Base-by-base conservation (phyloP, 92 coral and sea anemone genomes). In the Porites divaricata region DNA sequence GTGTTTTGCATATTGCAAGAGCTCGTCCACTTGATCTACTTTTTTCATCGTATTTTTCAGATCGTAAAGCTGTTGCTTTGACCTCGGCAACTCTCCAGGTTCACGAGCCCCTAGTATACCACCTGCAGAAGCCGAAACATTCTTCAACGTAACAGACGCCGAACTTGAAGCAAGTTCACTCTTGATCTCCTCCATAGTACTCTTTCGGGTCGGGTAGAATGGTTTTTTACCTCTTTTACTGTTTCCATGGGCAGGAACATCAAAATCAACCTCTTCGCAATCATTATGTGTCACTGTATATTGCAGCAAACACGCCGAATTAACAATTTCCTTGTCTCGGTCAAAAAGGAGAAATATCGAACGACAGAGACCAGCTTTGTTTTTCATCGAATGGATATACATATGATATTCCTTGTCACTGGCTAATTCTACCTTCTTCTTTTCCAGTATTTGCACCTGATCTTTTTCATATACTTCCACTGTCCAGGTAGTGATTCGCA, bases 401-500 rank as follows among this genome's bases (percentile, higher is more conserved):
- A 79, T 63, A 58, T 79, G 90, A 67, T 62, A 79, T 12, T 50
- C 15, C 7, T 24, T 59, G 9, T 48, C 25, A 53, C 63, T 56
- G 63, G 14, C 26, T 56, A 73, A 73, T 8, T 54, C 45, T 21
- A 70, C 63, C 74, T 78, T 84, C 72, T 67, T 81, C 67, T 81
- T 86, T 22, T 45, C 70, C 62, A 86, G 57, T 63, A 74, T 74
- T 0, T 64, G 70, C 1, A 85, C 78, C 25, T 76, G 52, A 52
- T 59, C 67, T 52, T 79, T 84, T 19, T 70, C 65, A 19, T 72
- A 41, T 24, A 90, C 78, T 16, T 81, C 79, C 48, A 90, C 35
- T 26, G 93, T 90, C 90, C 88, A 86, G 25, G 90, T 86, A 19
- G 88, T 77, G 72, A 78, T 66, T 19, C 89, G 83, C 63, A 89